phyloP scores from a whole-genome alignment of 2,113 vertebrate species.

The Blennius ocellaris region DNA sequence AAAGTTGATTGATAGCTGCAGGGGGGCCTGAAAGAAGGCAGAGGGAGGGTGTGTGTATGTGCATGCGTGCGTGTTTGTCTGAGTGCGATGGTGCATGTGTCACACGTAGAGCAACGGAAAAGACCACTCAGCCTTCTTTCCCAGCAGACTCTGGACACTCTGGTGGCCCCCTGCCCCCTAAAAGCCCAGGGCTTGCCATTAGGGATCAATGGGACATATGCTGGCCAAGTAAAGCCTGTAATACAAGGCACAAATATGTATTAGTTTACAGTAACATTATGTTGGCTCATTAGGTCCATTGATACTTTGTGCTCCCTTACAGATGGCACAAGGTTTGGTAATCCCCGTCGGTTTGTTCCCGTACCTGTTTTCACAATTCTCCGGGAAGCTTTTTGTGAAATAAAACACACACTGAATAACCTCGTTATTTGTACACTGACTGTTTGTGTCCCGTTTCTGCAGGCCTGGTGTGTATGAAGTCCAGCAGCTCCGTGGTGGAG shows the following conservation, averaged over 20 bases:
- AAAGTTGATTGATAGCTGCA: conserved; percentile 99
- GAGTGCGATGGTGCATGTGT: conserved; percentile 30
- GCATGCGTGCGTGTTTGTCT: conserved; percentile 16
- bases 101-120: conserved; percentile 57
- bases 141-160: conserved; percentile 83
- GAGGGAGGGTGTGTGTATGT: conserved; percentile 34
- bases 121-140: conserved; percentile 44
- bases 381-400: background rate
- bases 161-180: conserved; percentile 62
- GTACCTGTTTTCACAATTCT: conserved; percentile 8
- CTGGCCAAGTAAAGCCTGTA: conserved; percentile 82
- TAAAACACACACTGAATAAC: background rate
- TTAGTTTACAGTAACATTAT: conserved; percentile 87
- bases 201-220: conserved; percentile 93
- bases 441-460: conserved; percentile 45
- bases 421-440: conserved; percentile 9
- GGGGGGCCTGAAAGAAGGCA: conserved; percentile 71
- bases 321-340: conserved; percentile 76
- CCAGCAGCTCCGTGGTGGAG: conserved; percentile 98
- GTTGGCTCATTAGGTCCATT: conserved; percentile 84
- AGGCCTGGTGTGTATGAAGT: conserved; percentile 99
- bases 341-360: conserved; percentile 17
- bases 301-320: conserved; percentile 71
- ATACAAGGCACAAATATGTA: conserved; percentile 86
- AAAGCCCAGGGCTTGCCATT: conserved; percentile 82